A percentile compares a stretch with the other conserved stretches of the same genome.
Evolutionary conservation across 2,113 vertebrate species (phyloP).

Genomic region (Myrmecophaga tridactyla): DNA sequence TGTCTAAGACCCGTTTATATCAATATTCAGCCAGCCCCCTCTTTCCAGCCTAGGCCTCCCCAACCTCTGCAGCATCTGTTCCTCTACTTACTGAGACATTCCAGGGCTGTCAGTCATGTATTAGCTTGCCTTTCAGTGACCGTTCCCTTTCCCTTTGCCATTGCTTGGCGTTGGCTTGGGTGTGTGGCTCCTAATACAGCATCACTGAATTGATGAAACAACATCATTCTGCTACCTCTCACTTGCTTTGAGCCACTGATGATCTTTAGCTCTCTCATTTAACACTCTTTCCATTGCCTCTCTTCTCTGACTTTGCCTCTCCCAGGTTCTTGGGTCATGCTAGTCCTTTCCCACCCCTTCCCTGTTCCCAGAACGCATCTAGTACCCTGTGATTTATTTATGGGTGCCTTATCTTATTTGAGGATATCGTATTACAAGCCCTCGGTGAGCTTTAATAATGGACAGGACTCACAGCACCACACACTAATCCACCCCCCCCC

Average conservation of each 20-base stretch:
- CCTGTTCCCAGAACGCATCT: background rate
- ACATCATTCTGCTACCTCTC: background rate
- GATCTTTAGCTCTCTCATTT: background rate
- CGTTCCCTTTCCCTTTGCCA: background rate
- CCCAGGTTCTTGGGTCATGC: background rate
- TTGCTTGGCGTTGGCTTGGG: background rate
- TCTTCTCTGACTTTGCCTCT: background rate
- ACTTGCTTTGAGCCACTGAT: background rate
- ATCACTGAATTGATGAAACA: background rate
- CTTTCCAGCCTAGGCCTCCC: background rate
- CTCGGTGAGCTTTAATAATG: constrained; percentile 36
- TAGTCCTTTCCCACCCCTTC: background rate
- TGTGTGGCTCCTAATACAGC: background rate
- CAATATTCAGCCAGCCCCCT: background rate
- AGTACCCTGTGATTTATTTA: background rate
- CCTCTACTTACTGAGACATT: background rate
- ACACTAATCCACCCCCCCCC: background rate
- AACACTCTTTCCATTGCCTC: background rate
- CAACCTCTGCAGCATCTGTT: background rate
- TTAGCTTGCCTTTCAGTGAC: background rate
- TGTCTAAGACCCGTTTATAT: background rate
- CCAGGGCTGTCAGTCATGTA: background rate
- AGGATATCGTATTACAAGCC: background rate
- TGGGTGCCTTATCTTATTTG: constrained; percentile 40
- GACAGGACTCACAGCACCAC: background rate